phyloP scores from a whole-genome alignment of 2,888 invertebrate species.

The Epinotia ramella region DNA sequence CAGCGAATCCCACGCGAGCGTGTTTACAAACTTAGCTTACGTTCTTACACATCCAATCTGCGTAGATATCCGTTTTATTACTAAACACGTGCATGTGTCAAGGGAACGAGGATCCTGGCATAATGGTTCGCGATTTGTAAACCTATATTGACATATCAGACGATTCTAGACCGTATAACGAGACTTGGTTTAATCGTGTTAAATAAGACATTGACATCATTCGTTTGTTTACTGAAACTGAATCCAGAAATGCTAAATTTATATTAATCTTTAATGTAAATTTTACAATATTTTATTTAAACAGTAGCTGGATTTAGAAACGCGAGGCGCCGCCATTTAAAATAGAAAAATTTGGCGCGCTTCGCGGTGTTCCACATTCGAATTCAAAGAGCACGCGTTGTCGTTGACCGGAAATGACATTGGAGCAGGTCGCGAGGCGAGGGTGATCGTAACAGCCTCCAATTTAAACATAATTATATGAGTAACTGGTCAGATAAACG shows the following conservation, averaged over 20 bases:
- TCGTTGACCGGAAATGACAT: constrained; percentile 46
- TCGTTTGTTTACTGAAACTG: not conserved
- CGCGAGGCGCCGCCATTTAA: constrained; percentile 31
- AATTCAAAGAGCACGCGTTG: constrained; percentile 39
- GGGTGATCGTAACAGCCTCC: constrained; percentile 33
- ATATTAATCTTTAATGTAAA: not conserved
- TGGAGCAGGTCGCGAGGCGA: constrained; percentile 44
- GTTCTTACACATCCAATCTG: constrained; percentile 40
- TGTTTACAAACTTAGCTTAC: constrained; percentile 68
- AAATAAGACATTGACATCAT: not conserved
- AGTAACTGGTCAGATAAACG: constrained; percentile 17
- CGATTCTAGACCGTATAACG: not conserved
- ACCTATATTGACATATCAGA: constrained; percentile 3
- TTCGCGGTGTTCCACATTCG: constrained; percentile 27
- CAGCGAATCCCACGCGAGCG: constrained; percentile 64
- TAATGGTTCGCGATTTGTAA: constrained; percentile 23
- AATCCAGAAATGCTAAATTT: not conserved
- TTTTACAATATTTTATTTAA: not conserved
- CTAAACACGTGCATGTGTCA: constrained; percentile 7
- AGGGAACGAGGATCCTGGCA: constrained; percentile 1
- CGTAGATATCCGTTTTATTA: constrained; percentile 23
- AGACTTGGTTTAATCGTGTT: not conserved
- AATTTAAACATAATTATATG: constrained; percentile 30
- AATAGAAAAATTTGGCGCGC: constrained; percentile 35
- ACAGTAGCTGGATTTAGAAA: constrained; percentile 2